These are phyloP conservation scores for Kryptopterus vitreolus DNA, from an alignment of 2,797 vertebrate species.

Conservation along the genomic window DNA sequence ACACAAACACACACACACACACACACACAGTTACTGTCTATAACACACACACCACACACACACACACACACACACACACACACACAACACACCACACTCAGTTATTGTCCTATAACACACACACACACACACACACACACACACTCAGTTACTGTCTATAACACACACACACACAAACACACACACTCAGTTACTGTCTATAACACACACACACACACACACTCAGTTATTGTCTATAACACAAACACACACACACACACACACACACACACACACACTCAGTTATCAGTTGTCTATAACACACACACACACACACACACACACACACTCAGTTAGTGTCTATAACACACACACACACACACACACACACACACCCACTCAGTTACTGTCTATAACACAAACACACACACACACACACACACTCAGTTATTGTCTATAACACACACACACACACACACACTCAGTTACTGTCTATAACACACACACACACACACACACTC, in stretches of 20 bases:
- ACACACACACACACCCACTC: neutral
- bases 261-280: neutral
- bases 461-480: no score
- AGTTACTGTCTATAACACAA: no score
- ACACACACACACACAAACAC: no score
- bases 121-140: neutral
- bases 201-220: no score
- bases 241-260: neutral
- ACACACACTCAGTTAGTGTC: neutral
- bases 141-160: no score
- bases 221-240: neutral
- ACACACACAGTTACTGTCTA: neutral
- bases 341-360: neutral
- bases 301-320: neutral
- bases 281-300: neutral
- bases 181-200: no score
- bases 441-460: no score
- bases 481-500: no score
- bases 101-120: no score
- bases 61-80: no score
- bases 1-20: neutral
- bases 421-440: no score
- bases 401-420: neutral
- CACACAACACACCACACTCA: no score
- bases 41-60: neutral